Evolutionary conservation across 2,797 vertebrate species (phyloP), one percentile per base, ranked within the genome.

Genomic region (Halcyon smyrnensis): DNA sequence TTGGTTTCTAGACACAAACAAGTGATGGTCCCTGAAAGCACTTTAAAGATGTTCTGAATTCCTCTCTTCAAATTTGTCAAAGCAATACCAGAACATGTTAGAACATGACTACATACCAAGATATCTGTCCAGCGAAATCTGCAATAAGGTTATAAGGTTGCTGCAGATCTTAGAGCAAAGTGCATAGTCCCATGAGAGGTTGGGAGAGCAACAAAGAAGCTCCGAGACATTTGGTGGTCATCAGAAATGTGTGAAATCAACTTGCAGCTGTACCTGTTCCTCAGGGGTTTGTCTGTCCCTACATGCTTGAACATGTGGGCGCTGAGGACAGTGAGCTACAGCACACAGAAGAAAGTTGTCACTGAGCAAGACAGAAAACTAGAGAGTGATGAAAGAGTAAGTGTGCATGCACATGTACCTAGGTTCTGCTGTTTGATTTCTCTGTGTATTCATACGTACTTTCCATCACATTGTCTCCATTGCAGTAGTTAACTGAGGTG

Each of bases 241-340:
- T 20, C 51, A 28, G 24, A 85, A 92, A 76, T 24, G 14, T 20
- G 15, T 65, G 48, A 74, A 43, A 83, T 50, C 41, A 45, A 27
- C 14, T 32, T n/a, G 12, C 36, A 67, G 12, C 59, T 37, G 5
- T 46, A 46, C 4, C 46, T 32, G 21, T 25, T 64, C 25, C 39
- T 69, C 25, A 8, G 19, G 3, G 20, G 1, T 16, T 69, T 34
- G 2, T 65, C 23, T 54, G 46, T 59, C 8, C 23, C 28, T 28
- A 24, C 32, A 5, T 3, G 3, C 6, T 21, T 12, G 34, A 59
- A 14, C 0, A 0, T 4, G 0, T 39, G 57, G 28, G 7, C 30
- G 5, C 50, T 32, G 48, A 60, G 37, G 20, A 8, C 28, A 64
- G 9, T 37, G 7, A 67, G 17, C 51, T 51, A 53, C 12, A 32